Base-by-base conservation (phyloP, 2,888 invertebrate species). In the Muschampia plurimacula region DNA sequence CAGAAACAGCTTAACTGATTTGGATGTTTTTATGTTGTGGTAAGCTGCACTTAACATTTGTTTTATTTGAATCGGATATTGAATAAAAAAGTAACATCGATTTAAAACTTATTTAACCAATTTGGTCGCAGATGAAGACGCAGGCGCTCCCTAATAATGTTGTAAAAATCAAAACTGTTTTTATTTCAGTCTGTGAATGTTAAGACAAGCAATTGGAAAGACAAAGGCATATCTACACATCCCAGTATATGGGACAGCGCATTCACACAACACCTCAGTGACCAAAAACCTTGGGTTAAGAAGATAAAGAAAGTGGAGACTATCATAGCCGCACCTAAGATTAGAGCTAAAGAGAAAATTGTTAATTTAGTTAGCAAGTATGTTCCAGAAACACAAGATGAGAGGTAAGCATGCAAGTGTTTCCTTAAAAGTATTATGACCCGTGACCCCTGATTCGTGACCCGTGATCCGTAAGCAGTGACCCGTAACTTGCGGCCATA, bases 241-340 rank as follows among this genome's bases (percentile, higher is more conserved):
- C 91, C 92, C 0, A 95, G 93, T 76, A 95, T 95, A 46, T 95
- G 95, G 95, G 85, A 82, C 3, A 76, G 78, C 13, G 84, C 84
- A 6, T 95, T 87, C 75, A 76, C 59, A 7, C 70, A 80, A 1
- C 77, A 91, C 74, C 67, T 91, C 0, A 52, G 76, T 0, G 85
- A 90, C 0, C 8, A 76, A 0, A 75, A 75, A 1, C 93, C 93
- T 0, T 94, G 93, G 93, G 78, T 76, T 75, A 92, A 86, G 79
- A 89, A 89, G 74, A 78, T 80, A 0, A 85, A 81, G 59, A 89
- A 86, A 63, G 59, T 76, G 2, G 86, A 88, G 49, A 82, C 89
- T 0, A 89, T 90, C 4, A 83, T 90, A 74, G 77, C 83, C 0
- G 78, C 78, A 2, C 83, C 88, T 0, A 79, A 78, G 5, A 86